These are phyloP conservation scores for Spodoptera litura DNA, from an alignment of 1,140 invertebrate species.

Conservation along the genomic window DNA sequence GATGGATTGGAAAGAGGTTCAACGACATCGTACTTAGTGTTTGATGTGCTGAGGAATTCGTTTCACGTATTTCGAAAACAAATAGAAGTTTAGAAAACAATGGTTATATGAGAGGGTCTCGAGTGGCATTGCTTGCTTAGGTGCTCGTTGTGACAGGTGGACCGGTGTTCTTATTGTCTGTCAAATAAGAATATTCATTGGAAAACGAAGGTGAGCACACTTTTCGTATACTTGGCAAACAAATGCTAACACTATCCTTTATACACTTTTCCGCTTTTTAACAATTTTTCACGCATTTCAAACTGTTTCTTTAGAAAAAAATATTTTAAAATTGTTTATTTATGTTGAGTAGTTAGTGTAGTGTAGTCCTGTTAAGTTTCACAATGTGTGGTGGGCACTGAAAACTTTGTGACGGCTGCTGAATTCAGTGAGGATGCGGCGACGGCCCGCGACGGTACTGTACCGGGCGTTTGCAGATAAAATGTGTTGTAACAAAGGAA, in stretches of 20 bases:
- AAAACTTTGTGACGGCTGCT: constrained; percentile 65
- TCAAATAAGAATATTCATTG: constrained; percentile 58
- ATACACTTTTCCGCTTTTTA: constrained; percentile 44
- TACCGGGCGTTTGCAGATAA: constrained; percentile 44
- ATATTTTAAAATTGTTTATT: constrained; percentile 17
- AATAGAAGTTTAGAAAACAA: constrained; percentile 76
- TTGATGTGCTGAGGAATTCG: constrained; percentile 70
- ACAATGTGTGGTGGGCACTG: constrained; percentile 53
- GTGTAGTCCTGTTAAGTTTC: constrained; percentile 39
- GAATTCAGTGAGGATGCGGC: constrained; percentile 71
- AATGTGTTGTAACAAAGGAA: constrained; percentile 14
- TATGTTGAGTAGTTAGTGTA: constrained; percentile 28
- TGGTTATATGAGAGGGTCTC: constrained; percentile 67
- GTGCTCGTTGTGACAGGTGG: constrained; percentile 73
- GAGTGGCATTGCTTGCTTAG: constrained; percentile 74
- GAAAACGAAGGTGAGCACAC: constrained; percentile 61
- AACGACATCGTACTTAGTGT: constrained; percentile 60
- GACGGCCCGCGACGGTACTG: constrained; percentile 72
- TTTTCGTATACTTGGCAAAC: constrained; percentile 55
- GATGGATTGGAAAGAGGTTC: constrained; percentile 71
- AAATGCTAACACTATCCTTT: constrained; percentile 35
- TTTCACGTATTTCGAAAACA: constrained; percentile 75
- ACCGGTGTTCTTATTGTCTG: constrained; percentile 62
- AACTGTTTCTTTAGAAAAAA: constrained; percentile 35
- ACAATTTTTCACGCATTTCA: constrained; percentile 27